These are phyloP conservation scores for Emys orbicularis DNA, from an alignment of 2,797 vertebrate species.

Conservation along the genomic window DNA sequence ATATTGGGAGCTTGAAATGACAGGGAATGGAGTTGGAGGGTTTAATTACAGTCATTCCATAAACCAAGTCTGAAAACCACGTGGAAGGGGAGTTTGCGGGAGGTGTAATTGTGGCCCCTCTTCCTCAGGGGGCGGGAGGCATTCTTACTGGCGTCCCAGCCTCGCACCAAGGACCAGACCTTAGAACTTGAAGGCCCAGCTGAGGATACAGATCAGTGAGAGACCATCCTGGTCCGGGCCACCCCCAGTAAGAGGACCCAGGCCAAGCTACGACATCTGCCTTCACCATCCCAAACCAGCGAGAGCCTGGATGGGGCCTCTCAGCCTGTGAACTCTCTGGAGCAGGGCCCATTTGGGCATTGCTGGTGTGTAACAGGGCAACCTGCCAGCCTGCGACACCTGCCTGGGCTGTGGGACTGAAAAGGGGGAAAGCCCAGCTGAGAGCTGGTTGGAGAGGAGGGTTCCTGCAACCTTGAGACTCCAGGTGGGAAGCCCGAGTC, in stretches of 20 bases:
- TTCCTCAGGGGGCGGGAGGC: rapidly evolving
- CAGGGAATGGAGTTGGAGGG: not conserved
- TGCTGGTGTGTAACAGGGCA: too few species aligned
- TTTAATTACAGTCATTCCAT: not conserved
- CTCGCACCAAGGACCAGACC: rapidly evolving
- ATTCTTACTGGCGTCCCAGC: not conserved
- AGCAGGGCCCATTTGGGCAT: not conserved
- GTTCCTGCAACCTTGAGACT: too few species aligned
- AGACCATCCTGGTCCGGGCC: not conserved
- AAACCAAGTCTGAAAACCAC: not conserved
- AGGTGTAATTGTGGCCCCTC: rapidly evolving
- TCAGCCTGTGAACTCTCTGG: not conserved
- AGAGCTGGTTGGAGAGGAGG: too few species aligned
- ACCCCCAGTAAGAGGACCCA: not conserved
- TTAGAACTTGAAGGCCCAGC: not conserved
- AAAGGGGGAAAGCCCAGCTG: too few species aligned
- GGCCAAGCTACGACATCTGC: not conserved
- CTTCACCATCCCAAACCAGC: not conserved
- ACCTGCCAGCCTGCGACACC: too few species aligned
- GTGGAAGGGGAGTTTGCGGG: rapidly evolving
- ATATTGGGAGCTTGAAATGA: not conserved
- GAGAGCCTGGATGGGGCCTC: not conserved
- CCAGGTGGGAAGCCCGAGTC: too few species aligned
- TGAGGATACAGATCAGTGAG: not conserved
- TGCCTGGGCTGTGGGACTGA: too few species aligned